Conservation (phyloP, 1,140 invertebrate genomes). For the Leptestheria dahalacensis region DNA sequence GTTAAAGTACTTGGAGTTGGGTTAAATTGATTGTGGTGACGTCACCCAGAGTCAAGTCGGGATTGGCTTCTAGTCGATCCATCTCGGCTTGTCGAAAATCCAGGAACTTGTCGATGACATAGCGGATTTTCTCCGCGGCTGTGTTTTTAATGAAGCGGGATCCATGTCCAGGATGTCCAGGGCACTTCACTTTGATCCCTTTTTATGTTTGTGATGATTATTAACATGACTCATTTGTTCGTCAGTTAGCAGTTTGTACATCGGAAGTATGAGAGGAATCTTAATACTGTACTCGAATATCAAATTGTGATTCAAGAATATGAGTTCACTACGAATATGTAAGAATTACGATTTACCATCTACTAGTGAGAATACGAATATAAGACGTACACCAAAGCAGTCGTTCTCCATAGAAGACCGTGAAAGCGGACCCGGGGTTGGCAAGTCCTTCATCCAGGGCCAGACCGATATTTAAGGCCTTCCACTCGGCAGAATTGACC, state of each 20-base stretch:
- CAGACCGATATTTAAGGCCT: conserved; percentile 70
- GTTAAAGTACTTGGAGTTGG: conserved; percentile 42
- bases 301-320: too few species aligned
- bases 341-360: too few species aligned
- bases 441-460: conserved; percentile 79
- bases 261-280: too few species aligned
- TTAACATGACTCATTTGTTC: too few species aligned
- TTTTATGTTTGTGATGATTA: too few species aligned
- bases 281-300: too few species aligned
- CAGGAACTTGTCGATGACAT: conserved; percentile 60
- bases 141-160: conserved; percentile 64
- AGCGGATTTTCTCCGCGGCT: conserved; percentile 65
- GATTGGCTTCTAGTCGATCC: conserved; percentile 42
- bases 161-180: conserved; percentile 76
- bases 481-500: conserved; percentile 57
- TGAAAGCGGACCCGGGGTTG: conserved; percentile 43
- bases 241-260: too few species aligned
- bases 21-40: conserved; percentile 81
- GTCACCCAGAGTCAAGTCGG: conserved; percentile 54
- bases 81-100: conserved; percentile 50
- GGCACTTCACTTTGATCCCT: conserved; percentile 45
- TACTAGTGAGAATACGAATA: too few species aligned
- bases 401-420: conserved; percentile 61
- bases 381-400: conserved; percentile 53
- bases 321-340: too few species aligned